These are phyloP conservation scores for Hypena proboscidalis DNA, from an alignment of 2,888 invertebrate genomes.

Conservation along the genomic window DNA sequence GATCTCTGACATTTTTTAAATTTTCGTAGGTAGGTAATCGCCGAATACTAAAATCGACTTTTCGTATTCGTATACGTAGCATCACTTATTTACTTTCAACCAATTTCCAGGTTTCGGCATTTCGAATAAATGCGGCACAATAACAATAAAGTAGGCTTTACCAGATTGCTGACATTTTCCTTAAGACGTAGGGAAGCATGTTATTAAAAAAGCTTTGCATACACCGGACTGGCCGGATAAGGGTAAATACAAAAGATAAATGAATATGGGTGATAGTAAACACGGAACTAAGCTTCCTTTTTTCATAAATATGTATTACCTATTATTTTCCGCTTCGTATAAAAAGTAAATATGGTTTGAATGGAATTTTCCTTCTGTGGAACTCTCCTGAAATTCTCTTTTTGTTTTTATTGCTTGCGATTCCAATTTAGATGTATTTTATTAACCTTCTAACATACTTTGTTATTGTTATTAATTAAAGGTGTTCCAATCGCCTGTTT, in stretches of 20 bases:
- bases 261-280: slow-evolving; percentile 37
- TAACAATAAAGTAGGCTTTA: slow-evolving; percentile 81
- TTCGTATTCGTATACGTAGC: too few relatives aligned
- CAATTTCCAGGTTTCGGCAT: slow-evolving; percentile 72
- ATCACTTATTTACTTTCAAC: slow-evolving; percentile 74
- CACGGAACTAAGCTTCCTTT: slow-evolving; percentile 25
- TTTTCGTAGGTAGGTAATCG: too few relatives aligned
- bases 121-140: slow-evolving; percentile 76
- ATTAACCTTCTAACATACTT: neutral
- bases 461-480: too few relatives aligned
- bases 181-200: slow-evolving; percentile 68
- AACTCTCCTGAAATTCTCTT: neutral
- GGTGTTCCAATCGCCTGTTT: too few relatives aligned
- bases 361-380: slow-evolving; percentile 4
- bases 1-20: too few relatives aligned
- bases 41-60: too few relatives aligned
- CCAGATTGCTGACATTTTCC: slow-evolving; percentile 80
- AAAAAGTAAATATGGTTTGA: slow-evolving; percentile 1
- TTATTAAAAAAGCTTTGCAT: slow-evolving; percentile 79
- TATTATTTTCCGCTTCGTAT: slow-evolving; percentile 12
- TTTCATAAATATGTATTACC: slow-evolving; percentile 20
- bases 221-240: slow-evolving; percentile 54
- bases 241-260: slow-evolving; percentile 43
- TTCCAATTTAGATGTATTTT: neutral
- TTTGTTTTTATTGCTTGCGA: neutral